Percentiles rank a stretch among this genome's conserved stretches.
Conservation (phyloP, 1,140 invertebrate genomes). For the Bombus huntii region DNA sequence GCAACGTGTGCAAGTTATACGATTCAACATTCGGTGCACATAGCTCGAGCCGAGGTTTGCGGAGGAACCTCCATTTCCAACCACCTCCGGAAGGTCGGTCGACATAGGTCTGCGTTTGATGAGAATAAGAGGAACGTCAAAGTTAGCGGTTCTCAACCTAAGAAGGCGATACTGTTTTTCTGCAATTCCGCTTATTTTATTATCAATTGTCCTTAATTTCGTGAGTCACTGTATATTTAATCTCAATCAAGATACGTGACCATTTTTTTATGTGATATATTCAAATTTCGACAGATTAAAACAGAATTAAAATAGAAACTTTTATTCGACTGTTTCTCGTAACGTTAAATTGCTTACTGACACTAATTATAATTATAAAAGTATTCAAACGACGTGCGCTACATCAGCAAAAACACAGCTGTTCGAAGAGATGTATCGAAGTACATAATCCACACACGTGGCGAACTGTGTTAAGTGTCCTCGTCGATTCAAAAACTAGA, state of each 20-base stretch:
- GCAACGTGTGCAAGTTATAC: constrained; percentile 55
- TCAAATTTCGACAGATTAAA: neutral
- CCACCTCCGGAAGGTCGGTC: constrained; percentile 44
- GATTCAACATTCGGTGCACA: constrained; percentile 61
- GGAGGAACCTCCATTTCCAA: constrained; percentile 36
- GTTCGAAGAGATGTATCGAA: constrained; percentile 6
- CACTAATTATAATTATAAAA: neutral
- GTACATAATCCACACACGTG: neutral
- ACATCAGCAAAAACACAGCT: constrained; percentile 34
- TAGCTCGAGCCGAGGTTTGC: constrained; percentile 54
- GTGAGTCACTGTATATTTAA: too few relatives aligned
- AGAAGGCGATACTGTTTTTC: neutral
- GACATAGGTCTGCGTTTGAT: constrained; percentile 34
- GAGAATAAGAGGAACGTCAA: constrained; percentile 32
- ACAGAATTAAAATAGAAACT: neutral
- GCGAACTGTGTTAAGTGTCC: neutral
- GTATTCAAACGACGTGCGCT: neutral
- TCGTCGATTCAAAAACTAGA: neutral
- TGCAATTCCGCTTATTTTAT: neutral
- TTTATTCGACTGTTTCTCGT: neutral
- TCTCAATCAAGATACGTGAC: too few relatives aligned
- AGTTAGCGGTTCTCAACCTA: constrained; percentile 26
- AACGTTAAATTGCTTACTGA: neutral
- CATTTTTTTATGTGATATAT: neutral
- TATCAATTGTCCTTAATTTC: too few relatives aligned